Conservation (phyloP, 2,113 vertebrate species). For the Tamias sibiricus region DNA sequence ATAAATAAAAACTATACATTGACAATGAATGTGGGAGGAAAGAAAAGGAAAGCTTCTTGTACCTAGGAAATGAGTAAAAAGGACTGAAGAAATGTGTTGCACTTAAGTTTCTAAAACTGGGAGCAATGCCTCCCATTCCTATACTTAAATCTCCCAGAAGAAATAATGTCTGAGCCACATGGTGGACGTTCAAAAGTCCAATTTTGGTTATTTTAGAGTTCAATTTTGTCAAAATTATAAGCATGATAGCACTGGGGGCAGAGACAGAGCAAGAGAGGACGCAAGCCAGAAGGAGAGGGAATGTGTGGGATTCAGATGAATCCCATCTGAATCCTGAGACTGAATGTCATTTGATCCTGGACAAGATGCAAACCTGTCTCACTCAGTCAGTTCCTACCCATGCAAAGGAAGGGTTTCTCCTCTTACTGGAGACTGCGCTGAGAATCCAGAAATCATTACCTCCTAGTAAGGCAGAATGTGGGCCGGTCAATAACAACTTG, state of each 20-base stretch:
- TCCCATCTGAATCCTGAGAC: neutral
- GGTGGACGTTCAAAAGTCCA: neutral
- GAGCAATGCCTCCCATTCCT: neutral
- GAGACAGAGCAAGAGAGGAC: neutral
- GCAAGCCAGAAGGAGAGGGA: neutral
- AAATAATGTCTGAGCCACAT: neutral
- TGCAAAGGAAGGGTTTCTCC: neutral
- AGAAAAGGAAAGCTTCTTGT: neutral
- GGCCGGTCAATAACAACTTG: neutral
- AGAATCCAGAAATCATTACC: neutral
- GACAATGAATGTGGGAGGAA: neutral
- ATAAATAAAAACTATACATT: neutral
- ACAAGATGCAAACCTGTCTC: neutral
- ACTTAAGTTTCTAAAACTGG: neutral
- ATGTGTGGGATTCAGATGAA: neutral
- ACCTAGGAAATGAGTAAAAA: neutral
- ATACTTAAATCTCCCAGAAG: neutral
- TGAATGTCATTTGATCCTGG: neutral
- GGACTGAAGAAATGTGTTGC: neutral
- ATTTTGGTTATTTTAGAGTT: constrained; percentile 19
- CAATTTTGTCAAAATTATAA: neutral
- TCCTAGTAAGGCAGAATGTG: neutral
- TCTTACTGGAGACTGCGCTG: neutral
- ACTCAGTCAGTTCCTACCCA: neutral
- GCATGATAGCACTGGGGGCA: neutral